These are phyloP conservation scores for Lepidurus packardi DNA, from an alignment of 1,140 invertebrate species.

Conservation along the genomic window DNA sequence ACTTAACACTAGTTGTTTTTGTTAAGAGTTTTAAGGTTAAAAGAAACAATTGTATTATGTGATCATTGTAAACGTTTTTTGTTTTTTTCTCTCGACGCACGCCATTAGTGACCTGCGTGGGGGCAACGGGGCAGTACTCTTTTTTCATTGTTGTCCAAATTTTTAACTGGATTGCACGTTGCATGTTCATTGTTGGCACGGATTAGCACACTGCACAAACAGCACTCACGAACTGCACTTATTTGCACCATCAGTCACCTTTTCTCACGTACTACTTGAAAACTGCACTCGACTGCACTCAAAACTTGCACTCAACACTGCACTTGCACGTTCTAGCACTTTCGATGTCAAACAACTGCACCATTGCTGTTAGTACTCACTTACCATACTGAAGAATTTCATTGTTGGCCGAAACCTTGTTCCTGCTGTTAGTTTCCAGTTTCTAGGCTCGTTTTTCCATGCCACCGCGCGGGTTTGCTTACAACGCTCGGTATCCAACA, in stretches of 20 bases:
- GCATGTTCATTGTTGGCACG: conserved; percentile 8
- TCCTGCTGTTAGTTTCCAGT: neutral
- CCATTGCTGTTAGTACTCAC: neutral
- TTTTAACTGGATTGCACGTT: neutral
- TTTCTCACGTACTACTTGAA: neutral
- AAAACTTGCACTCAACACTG: neutral
- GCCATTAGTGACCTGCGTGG: conserved; percentile 20
- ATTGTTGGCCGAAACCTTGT: neutral
- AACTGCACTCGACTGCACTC: neutral
- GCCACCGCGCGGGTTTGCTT: conserved; percentile 5
- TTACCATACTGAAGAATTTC: neutral
- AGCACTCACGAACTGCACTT: too few species aligned
- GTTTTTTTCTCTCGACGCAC: conserved; percentile 10
- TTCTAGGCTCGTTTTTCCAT: neutral
- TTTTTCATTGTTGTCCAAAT: neutral
- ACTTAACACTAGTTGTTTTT: too few species aligned
- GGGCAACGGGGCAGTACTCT: neutral
- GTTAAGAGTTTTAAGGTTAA: too few species aligned
- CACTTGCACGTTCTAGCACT: neutral
- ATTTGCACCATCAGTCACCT: neutral
- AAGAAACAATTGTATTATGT: neutral
- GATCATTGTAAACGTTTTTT: neutral
- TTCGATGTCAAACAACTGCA: neutral
- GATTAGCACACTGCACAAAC: conserved; percentile 15
- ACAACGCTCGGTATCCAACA: neutral